phyloP scores from a whole-genome alignment of 2,797 vertebrate species.

The Falco peregrinus region DNA sequence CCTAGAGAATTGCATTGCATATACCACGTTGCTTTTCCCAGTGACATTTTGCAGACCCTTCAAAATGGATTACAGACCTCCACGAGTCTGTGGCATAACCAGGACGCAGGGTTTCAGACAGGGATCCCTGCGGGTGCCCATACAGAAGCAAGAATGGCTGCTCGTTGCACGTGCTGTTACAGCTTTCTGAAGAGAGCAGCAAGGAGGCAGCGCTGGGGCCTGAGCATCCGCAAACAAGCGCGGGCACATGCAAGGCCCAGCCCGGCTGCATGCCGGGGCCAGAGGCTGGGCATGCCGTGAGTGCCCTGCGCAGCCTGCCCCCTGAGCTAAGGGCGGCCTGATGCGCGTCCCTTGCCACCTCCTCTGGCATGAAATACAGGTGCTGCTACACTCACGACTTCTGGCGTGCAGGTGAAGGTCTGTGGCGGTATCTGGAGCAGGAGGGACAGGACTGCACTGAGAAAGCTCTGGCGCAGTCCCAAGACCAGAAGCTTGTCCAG shows the following conservation, averaged over 20 bases:
- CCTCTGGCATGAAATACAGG: accelerated
- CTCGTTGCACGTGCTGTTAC: accelerated
- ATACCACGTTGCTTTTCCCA: accelerated
- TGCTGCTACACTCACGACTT: not conserved
- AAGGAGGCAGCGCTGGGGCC: not conserved
- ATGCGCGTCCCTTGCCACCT: accelerated
- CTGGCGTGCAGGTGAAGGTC: not conserved
- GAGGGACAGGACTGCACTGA: not conserved
- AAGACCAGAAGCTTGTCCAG: not conserved
- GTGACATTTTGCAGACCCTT: not conserved
- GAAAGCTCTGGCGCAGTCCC: not conserved
- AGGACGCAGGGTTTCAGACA: accelerated
- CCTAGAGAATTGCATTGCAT: not conserved
- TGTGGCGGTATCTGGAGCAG: not conserved
- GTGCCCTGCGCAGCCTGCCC: accelerated
- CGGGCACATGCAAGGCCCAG: not conserved
- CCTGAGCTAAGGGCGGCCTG: accelerated
- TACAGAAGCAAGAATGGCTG: not conserved
- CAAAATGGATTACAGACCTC: not conserved
- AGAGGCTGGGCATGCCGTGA: accelerated
- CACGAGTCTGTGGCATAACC: not conserved
- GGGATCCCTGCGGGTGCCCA: not conserved
- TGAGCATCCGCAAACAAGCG: accelerated
- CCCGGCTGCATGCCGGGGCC: not conserved
- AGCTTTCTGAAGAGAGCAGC: not conserved